A percentile compares a stretch with the other conserved stretches of the same genome.
Evolutionary conservation across 2,888 invertebrate species (phyloP).

Genomic region (Chloroclystis v-ata): DNA sequence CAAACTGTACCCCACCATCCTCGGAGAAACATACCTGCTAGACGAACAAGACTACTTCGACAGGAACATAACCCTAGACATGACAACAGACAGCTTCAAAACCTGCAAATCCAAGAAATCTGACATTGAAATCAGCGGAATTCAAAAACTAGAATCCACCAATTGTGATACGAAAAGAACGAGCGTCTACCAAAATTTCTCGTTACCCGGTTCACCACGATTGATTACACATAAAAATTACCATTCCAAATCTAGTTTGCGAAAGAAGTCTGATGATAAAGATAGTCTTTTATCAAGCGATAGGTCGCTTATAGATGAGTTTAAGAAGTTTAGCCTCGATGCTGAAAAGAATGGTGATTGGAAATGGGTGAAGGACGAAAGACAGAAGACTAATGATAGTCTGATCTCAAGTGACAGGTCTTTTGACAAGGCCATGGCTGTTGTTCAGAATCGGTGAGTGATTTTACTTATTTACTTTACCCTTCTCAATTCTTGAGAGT

Average conservation of each 20-base stretch:
- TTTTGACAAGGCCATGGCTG: conserved; percentile 56
- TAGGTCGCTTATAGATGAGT: conserved; percentile 6
- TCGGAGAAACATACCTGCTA: conserved; percentile 56
- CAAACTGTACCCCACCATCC: conserved; percentile 67
- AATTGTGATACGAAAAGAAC: conserved; percentile 38
- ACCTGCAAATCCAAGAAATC: conserved; percentile 53
- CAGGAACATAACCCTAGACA: conserved; percentile 47
- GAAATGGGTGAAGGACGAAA: conserved; percentile 4
- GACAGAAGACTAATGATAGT: conserved; percentile 19
- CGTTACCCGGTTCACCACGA: conserved; percentile 63
- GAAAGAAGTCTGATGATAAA: conserved; percentile 37
- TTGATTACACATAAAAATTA: conserved; percentile 63
- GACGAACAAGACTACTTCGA: conserved; percentile 50
- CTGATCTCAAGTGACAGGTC: conserved; percentile 22
- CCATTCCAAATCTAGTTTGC: conserved; percentile 55
- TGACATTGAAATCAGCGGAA: conserved; percentile 53
- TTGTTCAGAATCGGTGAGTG: conserved; percentile 49
- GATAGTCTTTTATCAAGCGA: conserved; percentile 21
- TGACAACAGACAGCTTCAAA: conserved; percentile 49
- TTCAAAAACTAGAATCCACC: conserved; percentile 45
- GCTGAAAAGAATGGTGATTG: conserved; percentile 3
- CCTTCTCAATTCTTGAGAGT: too few species aligned
- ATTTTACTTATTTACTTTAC: not conserved
- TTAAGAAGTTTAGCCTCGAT: conserved; percentile 2
- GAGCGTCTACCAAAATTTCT: conserved; percentile 66